Evolutionary conservation across 2,797 vertebrate species (phyloP).

Genomic region (Etheostoma perlongum): DNA sequence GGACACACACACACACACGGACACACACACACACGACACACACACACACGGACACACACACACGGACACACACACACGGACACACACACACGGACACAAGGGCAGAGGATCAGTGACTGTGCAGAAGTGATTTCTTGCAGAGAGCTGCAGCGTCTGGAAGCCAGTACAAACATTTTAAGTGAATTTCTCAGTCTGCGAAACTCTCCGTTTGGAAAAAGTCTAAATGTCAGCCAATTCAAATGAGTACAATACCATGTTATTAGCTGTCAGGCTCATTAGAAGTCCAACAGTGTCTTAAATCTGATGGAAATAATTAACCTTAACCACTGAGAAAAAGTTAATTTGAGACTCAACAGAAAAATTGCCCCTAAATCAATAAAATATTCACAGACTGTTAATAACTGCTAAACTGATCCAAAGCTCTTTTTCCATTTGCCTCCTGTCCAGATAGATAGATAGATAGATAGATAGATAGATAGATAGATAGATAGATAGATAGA

Average conservation of each 20-base stretch:
- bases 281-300: slow-evolving; percentile 14
- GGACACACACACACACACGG: slow-evolving; percentile 9
- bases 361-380: background rate
- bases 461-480: too few species aligned
- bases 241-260: slow-evolving; percentile 44
- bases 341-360: background rate
- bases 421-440: background rate
- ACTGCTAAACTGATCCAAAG: background rate
- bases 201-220: slow-evolving; percentile 56
- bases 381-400: background rate
- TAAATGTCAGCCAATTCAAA: slow-evolving; percentile 57
- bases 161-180: slow-evolving; percentile 71
- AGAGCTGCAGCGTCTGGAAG: slow-evolving; percentile 18
- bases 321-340: too few species aligned
- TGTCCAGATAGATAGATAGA: background rate
- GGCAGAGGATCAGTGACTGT: slow-evolving; percentile 35
- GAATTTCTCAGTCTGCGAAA: slow-evolving; percentile 57
- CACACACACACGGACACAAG: slow-evolving; percentile 12
- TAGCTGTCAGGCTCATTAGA: slow-evolving; percentile 47
- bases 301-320: slow-evolving; percentile 2
- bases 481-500: background rate
- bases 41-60: slow-evolving; percentile 32
- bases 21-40: slow-evolving; percentile 13
- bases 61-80: slow-evolving; percentile 16
- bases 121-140: slow-evolving; percentile 29